These are phyloP conservation scores for Trimorus sp. DNA, from an alignment of 2,888 invertebrate genomes.

Conservation along the genomic window DNA sequence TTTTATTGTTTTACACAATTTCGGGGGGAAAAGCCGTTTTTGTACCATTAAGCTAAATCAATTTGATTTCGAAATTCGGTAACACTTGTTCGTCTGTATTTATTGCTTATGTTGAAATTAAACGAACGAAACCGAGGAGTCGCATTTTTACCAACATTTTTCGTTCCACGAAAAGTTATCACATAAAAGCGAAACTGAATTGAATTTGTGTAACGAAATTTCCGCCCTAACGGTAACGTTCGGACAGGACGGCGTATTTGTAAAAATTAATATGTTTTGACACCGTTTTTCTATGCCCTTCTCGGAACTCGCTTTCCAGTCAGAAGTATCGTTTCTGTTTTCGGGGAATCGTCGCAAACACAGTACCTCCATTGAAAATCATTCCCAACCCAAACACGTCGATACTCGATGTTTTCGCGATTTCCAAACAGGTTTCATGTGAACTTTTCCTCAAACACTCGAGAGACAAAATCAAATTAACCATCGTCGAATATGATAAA, in stretches of 20 bases:
- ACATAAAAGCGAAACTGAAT: constrained; percentile 12
- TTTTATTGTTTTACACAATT: too few relatives aligned
- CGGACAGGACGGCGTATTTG: constrained; percentile 34
- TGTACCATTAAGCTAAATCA: too few relatives aligned
- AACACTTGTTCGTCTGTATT: too few relatives aligned
- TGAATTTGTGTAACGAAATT: constrained; percentile 10
- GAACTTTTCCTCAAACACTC: too few relatives aligned
- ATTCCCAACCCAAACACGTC: background rate
- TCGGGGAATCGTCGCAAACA: constrained; percentile 7
- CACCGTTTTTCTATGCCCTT: constrained; percentile 35
- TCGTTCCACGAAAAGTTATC: background rate
- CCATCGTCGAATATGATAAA: too few relatives aligned
- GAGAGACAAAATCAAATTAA: too few relatives aligned
- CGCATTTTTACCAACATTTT: constrained; percentile 1
- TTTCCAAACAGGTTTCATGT: too few relatives aligned
- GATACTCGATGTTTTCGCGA: too few relatives aligned
- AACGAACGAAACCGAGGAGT: background rate
- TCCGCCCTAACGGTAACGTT: constrained; percentile 17
- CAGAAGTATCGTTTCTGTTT: constrained; percentile 19
- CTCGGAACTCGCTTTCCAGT: constrained; percentile 22
- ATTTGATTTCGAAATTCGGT: too few relatives aligned
- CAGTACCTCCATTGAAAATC: constrained; percentile 26
- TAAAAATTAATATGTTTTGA: constrained; percentile 52
- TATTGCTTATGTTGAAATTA: background rate
- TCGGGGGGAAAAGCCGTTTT: too few relatives aligned